A percentile compares a stretch with the other conserved stretches of the same genome.
Evolutionary conservation across 1,140 invertebrate genomes (phyloP).

Genomic region (Luehdorfia chinensis): DNA sequence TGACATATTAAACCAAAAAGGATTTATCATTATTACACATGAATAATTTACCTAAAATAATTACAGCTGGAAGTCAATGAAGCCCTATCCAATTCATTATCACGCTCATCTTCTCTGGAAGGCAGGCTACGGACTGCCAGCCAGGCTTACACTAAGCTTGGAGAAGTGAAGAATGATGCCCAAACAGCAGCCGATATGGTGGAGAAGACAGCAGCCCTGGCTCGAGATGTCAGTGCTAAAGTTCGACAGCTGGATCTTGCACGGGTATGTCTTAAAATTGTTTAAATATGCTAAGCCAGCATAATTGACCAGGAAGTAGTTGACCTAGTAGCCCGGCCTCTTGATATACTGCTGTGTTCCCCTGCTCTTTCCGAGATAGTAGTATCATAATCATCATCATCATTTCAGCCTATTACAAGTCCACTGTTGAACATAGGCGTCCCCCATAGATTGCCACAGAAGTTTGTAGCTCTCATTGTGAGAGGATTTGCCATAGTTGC

Average conservation of each 20-base stretch:
- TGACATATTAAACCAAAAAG: too few relatives aligned
- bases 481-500: too few relatives aligned
- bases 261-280: constrained; percentile 81
- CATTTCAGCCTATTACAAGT: too few relatives aligned
- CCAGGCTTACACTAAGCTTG: constrained; percentile 63
- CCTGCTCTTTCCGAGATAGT: too few relatives aligned
- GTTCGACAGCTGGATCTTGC: constrained; percentile 95
- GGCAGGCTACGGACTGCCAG: constrained; percentile 61
- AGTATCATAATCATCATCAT: too few relatives aligned
- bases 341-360: too few relatives aligned
- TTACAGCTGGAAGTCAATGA: constrained; percentile 60
- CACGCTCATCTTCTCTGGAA: constrained; percentile 54
- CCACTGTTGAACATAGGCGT: too few relatives aligned
- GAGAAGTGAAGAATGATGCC: constrained; percentile 63
- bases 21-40: too few relatives aligned
- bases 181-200: constrained; percentile 86
- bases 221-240: constrained; percentile 97
- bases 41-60: constrained; percentile 10
- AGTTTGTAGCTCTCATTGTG: too few relatives aligned
- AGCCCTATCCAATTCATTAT: constrained; percentile 47
- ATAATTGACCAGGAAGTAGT: too few relatives aligned
- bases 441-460: too few relatives aligned
- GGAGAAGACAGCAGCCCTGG: constrained; percentile 91
- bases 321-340: too few relatives aligned
- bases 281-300: background rate